Base-by-base conservation (phyloP, 64 coral and sea anemone genomes). In the Actinia equina region DNA sequence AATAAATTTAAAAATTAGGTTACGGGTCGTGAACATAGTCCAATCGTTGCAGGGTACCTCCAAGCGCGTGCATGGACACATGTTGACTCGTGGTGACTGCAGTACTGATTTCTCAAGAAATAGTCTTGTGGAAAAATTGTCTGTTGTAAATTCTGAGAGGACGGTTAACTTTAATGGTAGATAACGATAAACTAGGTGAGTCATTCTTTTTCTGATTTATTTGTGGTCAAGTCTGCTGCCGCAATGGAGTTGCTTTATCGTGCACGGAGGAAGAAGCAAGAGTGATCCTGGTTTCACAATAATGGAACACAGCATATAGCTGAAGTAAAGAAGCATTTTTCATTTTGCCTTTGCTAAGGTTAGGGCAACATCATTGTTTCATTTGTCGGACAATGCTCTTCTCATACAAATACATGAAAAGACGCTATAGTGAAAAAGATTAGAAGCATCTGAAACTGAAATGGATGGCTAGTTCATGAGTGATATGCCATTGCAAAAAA, bases 41-140 rank as follows among this genome's bases (percentile, higher is more conserved):
- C 69, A 74, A 65, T 65, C 62, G 10, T 74, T 74, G 69, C 69
- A 74, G 26, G 69, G 69, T 74, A 30, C 62, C 62, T 65, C 62
- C 15, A 23, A n/a, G 8, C 62, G 62, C 22, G 19, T 23, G 62
- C 22, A 4, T 23, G 62, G 19, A 65, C 69, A 74, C 69, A 74
- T 74, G 69, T 26, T 74, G 23, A 14, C 27, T 74, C 25, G 23
- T 74, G 69, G 69, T 74, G 2, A 26, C 26, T 74, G 10, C 27
- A 26, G 25, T 41, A 74, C 30, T 37, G 30, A 0, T 74, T 74
- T 10, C 63, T 69, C 0, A 74, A 74, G 12, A 41, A 74, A 37
- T 0, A 41, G 25, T 41, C n/a, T 41, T 74, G 1, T 49, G 46
- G 46, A 25, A 23, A 67, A 69, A 25, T 8, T 69, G n/a, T 69